phyloP scores from a whole-genome alignment of 2,888 invertebrate genomes.

The Caenorhabditis sp. region DNA sequence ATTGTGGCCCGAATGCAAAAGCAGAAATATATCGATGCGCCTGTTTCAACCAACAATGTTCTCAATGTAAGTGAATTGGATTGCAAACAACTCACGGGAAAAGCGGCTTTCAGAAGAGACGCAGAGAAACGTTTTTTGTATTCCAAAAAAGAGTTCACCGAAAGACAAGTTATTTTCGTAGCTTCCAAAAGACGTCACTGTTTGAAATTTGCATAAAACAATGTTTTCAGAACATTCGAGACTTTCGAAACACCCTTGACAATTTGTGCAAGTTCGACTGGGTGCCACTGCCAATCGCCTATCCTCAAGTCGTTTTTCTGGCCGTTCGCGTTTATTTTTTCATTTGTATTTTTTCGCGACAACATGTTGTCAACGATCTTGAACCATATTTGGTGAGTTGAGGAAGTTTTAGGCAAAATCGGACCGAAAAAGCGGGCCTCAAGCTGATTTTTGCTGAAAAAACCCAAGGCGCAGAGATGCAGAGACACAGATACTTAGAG shows the following conservation, averaged over 20 bases:
- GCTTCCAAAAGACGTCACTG: not conserved
- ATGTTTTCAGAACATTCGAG: constrained; percentile 38
- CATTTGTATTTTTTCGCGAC: constrained; percentile 48
- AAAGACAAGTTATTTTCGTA: too few relatives aligned
- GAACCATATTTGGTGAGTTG: not conserved
- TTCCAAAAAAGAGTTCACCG: too few relatives aligned
- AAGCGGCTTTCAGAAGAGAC: too few relatives aligned
- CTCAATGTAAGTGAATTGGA: constrained; percentile 30
- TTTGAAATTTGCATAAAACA: not conserved
- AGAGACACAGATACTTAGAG: too few relatives aligned
- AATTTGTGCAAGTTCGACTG: constrained; percentile 55
- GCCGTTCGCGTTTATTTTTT: constrained; percentile 52
- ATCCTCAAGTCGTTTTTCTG: constrained; percentile 56
- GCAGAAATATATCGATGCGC: constrained; percentile 37
- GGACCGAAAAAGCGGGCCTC: too few relatives aligned
- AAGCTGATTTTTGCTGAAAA: too few relatives aligned
- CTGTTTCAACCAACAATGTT: constrained; percentile 36
- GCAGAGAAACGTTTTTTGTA: too few relatives aligned
- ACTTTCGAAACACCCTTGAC: constrained; percentile 43
- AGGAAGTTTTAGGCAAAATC: too few relatives aligned
- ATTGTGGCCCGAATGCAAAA: constrained; percentile 8
- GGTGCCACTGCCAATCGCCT: constrained; percentile 55
- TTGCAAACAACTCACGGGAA: too few relatives aligned
- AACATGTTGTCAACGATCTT: constrained; percentile 28
- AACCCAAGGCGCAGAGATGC: too few relatives aligned